These are phyloP conservation scores for Sylvietta virens DNA, from an alignment of 2,113 vertebrate genomes.

Conservation along the genomic window DNA sequence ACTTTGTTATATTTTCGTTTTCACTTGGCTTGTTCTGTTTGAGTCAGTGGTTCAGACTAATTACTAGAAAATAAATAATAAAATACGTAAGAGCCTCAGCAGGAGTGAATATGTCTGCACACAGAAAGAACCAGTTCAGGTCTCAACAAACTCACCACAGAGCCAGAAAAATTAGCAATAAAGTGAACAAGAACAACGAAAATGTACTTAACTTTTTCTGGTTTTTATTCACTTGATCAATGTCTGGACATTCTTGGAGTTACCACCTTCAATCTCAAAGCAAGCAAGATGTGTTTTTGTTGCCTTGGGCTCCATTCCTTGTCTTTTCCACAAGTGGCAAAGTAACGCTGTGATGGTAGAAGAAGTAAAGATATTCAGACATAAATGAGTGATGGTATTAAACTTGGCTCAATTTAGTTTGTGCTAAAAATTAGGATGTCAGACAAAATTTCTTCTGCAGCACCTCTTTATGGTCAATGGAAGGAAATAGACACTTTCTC, in stretches of 20 bases:
- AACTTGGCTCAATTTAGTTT: neutral
- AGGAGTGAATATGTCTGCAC: neutral
- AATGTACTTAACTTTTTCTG: neutral
- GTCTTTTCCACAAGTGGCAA: neutral
- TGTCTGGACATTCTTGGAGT: neutral
- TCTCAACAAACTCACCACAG: neutral
- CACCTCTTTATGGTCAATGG: neutral
- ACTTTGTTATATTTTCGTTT: conserved; percentile 64
- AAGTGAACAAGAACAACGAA: neutral
- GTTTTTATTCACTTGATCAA: neutral
- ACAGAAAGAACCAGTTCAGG: neutral
- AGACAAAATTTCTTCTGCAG: neutral
- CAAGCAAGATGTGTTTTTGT: neutral
- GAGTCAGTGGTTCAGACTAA: conserved; percentile 64
- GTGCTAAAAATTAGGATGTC: neutral
- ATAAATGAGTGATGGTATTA: neutral
- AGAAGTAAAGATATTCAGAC: neutral
- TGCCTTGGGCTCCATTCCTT: neutral
- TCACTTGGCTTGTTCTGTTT: conserved; percentile 60
- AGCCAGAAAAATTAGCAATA: neutral
- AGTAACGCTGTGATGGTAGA: neutral
- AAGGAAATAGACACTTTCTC: neutral
- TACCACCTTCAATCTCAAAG: neutral
- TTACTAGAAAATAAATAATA: conserved; percentile 62
- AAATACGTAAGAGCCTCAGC: conserved; percentile 15